These are phyloP conservation scores for Coenonympha glycerion DNA, from an alignment of 2,888 invertebrate genomes.

Conservation along the genomic window DNA sequence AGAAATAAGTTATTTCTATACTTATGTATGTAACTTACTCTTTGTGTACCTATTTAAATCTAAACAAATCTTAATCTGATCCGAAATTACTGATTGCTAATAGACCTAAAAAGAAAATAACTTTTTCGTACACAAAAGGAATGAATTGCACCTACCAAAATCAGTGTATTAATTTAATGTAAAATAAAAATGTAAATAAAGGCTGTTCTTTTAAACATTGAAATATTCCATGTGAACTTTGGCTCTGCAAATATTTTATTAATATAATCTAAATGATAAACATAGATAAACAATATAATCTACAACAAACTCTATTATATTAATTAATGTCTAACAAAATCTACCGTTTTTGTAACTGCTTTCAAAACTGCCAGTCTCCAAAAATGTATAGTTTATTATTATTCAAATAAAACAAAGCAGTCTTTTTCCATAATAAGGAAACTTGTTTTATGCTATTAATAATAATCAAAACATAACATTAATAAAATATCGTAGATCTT, in stretches of 20 bases:
- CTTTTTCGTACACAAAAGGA: constrained; percentile 31
- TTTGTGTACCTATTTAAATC: constrained; percentile 25
- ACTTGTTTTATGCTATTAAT: neutral
- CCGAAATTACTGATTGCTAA: too few species aligned
- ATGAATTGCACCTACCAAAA: constrained; percentile 28
- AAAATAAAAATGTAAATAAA: constrained; percentile 6
- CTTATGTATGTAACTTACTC: constrained; percentile 37
- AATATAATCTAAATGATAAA: constrained; percentile 40
- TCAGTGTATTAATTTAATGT: too few species aligned
- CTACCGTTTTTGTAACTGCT: constrained; percentile 2
- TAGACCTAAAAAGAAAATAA: too few species aligned
- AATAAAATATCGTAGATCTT: constrained; percentile 2
- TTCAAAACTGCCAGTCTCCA: neutral
- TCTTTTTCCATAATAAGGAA: neutral
- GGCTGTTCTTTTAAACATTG: constrained; percentile 6
- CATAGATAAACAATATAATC: constrained; percentile 64
- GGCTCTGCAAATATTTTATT: constrained; percentile 47
- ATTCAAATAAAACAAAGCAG: constrained; percentile 1
- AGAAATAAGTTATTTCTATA: constrained; percentile 47
- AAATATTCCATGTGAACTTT: constrained; percentile 42
- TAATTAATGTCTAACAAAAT: constrained; percentile 2
- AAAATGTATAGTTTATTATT: neutral
- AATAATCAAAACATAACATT: neutral
- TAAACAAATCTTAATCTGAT: constrained; percentile 30
- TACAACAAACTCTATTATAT: constrained; percentile 39